Evolutionary conservation across 2,797 vertebrate genomes (phyloP), one percentile per base, ranked within the genome.

Genomic region (Premnoplex brunnescens): DNA sequence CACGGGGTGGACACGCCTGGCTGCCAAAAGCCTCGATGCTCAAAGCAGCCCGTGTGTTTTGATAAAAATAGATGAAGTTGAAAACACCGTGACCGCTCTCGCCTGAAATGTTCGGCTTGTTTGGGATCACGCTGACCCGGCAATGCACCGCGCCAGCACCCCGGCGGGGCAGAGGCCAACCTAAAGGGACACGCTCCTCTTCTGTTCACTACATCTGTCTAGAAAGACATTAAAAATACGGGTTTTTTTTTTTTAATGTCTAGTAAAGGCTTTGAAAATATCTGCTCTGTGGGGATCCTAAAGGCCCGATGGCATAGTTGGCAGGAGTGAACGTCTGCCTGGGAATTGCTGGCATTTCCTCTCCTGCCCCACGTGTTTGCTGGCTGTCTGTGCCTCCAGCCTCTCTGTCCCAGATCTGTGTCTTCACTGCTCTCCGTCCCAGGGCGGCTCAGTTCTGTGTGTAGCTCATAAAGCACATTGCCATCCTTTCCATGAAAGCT

Each of bases 91-190:
- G 68, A 32, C 60, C 0, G 0, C 52, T 85, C 72, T 59, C 17
- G 4, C 59, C 81, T 41, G 26, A 67, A 87, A 54, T 0, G 0
- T 32, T 84, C 3, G 0, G 54, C 80, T 84, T 20, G 18, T 58
- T 84, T 79, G 84, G 71, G 81, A 37, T 49, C 66, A 69, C 4
- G 0, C 51, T 73, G 73, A 52, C 68, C 78, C 3, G 10, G 59
- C 10, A 22, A 63, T 4, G 30, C 28, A 26, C 19, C 0, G 0
- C 2, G 2, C 74, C 78, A 58, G 73, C 44, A 67, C 26, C 60
- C 60, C 0, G 0, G 4, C 23, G 63, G 49, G 56, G 64, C 56
- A 59, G 39, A 63, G 32, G 32, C 64, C 0, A 0, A 55, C 59
- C 32, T 48, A 17, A 62, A 44, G 8, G 60, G 60, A 68, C 41